phyloP scores from a whole-genome alignment of 2,888 invertebrate genomes.

The Sesia bembeciformis region DNA sequence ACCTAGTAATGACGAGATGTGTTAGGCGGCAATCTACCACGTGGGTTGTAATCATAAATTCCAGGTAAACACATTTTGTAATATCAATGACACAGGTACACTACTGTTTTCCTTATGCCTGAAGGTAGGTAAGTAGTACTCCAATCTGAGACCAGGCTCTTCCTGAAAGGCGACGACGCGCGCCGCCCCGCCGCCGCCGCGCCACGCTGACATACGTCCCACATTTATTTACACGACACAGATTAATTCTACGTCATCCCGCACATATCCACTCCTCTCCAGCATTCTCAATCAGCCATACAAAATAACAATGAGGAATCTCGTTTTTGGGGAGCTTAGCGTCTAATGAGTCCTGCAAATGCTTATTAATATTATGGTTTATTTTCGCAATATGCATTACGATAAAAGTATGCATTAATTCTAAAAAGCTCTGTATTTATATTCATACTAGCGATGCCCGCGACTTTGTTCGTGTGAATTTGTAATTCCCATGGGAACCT shows the following conservation, averaged over 20 bases:
- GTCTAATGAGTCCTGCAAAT: not conserved
- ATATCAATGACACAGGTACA: not conserved
- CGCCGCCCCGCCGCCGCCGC: conserved; percentile 27
- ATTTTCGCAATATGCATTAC: no score
- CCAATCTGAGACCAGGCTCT: conserved; percentile 32
- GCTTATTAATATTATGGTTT: no score
- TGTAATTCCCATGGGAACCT: no score
- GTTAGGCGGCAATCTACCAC: no score
- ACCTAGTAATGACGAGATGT: no score
- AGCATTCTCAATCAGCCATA: conserved; percentile 37
- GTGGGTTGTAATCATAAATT: no score
- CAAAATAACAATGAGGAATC: conserved; percentile 22
- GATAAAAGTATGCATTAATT: no score
- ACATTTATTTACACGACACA: conserved; percentile 63
- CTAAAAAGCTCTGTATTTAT: no score
- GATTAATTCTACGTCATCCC: conserved; percentile 61
- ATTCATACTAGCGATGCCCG: no score
- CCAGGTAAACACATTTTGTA: no score
- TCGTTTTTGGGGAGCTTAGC: conserved; percentile 2
- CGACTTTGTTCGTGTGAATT: no score
- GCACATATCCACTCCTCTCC: conserved; percentile 41
- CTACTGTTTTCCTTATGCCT: not conserved
- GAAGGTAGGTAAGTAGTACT: conserved; percentile 12
- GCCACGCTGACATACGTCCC: conserved; percentile 40
- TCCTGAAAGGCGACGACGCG: conserved; percentile 18